Base-by-base conservation (phyloP, 2,113 vertebrate genomes). In the Salvelinus sp. region DNA sequence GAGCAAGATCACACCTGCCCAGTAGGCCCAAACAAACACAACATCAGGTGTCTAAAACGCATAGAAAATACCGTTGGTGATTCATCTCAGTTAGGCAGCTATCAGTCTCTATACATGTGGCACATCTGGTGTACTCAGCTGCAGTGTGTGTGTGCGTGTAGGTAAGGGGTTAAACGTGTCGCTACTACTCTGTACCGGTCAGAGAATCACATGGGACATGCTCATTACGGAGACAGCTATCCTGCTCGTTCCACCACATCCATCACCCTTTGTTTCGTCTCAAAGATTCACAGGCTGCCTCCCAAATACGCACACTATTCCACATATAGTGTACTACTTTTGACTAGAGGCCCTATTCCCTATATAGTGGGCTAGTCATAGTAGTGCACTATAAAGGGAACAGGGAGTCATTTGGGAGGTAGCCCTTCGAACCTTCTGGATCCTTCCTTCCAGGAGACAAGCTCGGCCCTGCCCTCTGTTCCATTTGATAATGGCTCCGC, bases 221-320 rank as follows among this genome's bases (percentile, higher is more conserved):
- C 85, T 88, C 79, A 87, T 90, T 84, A 82, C 28, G 65, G 76
- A 76, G 78, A 83, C 74, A 85, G 68, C 63, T 20, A 12, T 44
- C 38, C 38, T 44, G 77, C 78, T 83, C 30, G 76, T 86, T 86
- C 82, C 67, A 30, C 79, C 75, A 69, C 87, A 87, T 80, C 87
- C 76, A 75, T 91, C 85, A 87, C 33, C 44, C 6, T 79, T 86
- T 72, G 73, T 82, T 86, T 79, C 72, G 69, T 82, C 76, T 86
- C 65, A 77, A 70, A 77, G 60, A 83, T 77, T 85, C 77, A 44
- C 38, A 44, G 7, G 38, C 0, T 44, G 9, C 38, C 38, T 10
- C 38, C 38, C 38, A 44, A 44, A 44, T 12, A 10, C 38, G 9
- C 38, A 44, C 72, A 28, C 78, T 44, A 44, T 44, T 10, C 38